Evolutionary conservation across 2,888 invertebrate species (phyloP).

Genomic region (Hemithea aestivaria): DNA sequence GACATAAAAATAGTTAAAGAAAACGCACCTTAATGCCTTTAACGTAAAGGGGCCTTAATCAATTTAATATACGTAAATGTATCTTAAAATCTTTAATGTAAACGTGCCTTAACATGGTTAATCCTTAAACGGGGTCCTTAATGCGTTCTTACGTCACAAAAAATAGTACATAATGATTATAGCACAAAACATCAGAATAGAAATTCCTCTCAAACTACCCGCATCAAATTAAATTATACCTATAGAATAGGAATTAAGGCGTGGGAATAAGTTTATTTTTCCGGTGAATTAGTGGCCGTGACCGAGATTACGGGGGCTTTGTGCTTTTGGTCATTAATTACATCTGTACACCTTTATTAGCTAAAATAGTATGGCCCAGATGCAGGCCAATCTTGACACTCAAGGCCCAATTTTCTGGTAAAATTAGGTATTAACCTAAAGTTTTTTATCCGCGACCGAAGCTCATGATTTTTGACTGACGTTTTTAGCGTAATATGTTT

Average conservation of each 20-base stretch:
- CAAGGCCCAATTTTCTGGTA: neutral
- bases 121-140: constrained; percentile 12
- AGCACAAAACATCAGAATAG: constrained; percentile 34
- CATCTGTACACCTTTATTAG: constrained; percentile 14
- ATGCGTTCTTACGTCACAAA: constrained; percentile 20
- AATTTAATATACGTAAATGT: neutral
- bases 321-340: constrained; percentile 21
- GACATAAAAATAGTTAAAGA: constrained; percentile 1
- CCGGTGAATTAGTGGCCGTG: constrained; percentile 39
- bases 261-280: constrained; percentile 53
- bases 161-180: constrained; percentile 21
- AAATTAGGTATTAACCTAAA: too few relatives aligned
- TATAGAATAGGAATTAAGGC: constrained; percentile 56
- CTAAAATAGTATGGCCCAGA: constrained; percentile 2
- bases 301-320: constrained; percentile 35
- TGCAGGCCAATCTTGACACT: constrained; percentile 1
- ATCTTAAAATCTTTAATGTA: constrained; percentile 3
- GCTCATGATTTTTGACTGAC: too few relatives aligned
- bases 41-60: too few relatives aligned
- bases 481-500: too few relatives aligned
- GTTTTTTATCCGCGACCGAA: too few relatives aligned
- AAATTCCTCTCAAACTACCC: constrained; percentile 48
- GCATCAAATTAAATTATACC: constrained; percentile 63
- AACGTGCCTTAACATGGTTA: constrained; percentile 10
- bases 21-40: constrained; percentile 11